Conservation (phyloP, 2,888 invertebrate species). For the Leptinotarsa tumamoca region DNA sequence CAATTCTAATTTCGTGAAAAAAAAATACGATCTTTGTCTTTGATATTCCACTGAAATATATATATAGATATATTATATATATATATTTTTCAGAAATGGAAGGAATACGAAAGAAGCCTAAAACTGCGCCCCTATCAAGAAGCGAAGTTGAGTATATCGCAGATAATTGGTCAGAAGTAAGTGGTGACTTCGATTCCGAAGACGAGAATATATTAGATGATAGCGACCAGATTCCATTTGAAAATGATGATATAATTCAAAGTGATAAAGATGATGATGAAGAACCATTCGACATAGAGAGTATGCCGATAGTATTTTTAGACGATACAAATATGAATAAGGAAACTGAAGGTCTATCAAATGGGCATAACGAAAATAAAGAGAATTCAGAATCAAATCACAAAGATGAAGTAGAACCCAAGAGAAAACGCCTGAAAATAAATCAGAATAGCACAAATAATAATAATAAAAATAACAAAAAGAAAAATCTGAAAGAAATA, state of each 20-base stretch:
- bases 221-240: constrained; percentile 1
- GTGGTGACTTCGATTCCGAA: background rate
- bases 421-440: constrained; percentile 1
- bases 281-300: constrained; percentile 1
- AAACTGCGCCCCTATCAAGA: background rate
- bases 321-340: background rate
- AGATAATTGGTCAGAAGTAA: constrained; percentile 1
- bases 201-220: constrained; percentile 1
- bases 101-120: background rate
- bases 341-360: background rate
- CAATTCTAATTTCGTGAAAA: background rate
- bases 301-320: background rate
- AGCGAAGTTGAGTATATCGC: constrained; percentile 1
- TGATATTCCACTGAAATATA: background rate
- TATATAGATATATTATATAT: background rate
- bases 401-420: constrained; percentile 1
- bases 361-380: constrained; percentile 1
- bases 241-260: background rate
- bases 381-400: constrained; percentile 1
- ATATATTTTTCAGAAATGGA: constrained; percentile 44
- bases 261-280: background rate
- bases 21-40: constrained; percentile 1
- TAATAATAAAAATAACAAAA: constrained; percentile 1
- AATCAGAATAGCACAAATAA: background rate
- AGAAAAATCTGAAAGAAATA: background rate